Conservation (phyloP, 1,140 invertebrate species). For the Chrysopa pallens region DNA sequence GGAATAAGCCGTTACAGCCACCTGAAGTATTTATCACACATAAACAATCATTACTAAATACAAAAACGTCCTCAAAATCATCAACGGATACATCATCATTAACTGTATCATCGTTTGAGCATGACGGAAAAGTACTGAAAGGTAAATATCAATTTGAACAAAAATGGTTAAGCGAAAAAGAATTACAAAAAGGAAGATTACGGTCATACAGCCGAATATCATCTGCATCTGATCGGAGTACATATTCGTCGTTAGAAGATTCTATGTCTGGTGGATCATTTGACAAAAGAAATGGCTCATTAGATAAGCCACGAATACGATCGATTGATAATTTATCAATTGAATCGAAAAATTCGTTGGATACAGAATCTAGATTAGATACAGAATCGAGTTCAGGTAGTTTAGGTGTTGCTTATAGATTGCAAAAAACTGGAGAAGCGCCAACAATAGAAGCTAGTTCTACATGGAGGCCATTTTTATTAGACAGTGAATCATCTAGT, state of each 20-base stretch:
- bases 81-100: not conserved
- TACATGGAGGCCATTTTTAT: slow-evolving; percentile 64
- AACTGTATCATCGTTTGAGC: not conserved
- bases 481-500: slow-evolving; percentile 57
- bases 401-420: slow-evolving; percentile 31
- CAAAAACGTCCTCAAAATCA: not conserved
- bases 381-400: slow-evolving; percentile 56
- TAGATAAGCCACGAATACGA: slow-evolving; percentile 14
- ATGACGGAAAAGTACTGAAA: not conserved
- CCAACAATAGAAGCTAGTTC: slow-evolving; percentile 41
- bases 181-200: slow-evolving; percentile 18
- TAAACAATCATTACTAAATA: not conserved
- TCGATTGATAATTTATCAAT: slow-evolving; percentile 22
- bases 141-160: slow-evolving; percentile 20
- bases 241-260: slow-evolving; percentile 19
- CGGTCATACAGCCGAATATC: slow-evolving; percentile 19
- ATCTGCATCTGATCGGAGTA: slow-evolving; percentile 17
- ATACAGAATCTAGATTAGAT: slow-evolving; percentile 54
- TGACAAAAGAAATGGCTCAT: slow-evolving; percentile 9
- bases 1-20: not conserved
- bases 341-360: slow-evolving; percentile 44
- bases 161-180: slow-evolving; percentile 22
- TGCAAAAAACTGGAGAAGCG: slow-evolving; percentile 36
- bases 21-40: not conserved
- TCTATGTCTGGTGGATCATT: slow-evolving; percentile 10